Evolutionary conservation across 2,113 vertebrate genomes (phyloP).

Genomic region (Tenebrosternarchus preto): DNA sequence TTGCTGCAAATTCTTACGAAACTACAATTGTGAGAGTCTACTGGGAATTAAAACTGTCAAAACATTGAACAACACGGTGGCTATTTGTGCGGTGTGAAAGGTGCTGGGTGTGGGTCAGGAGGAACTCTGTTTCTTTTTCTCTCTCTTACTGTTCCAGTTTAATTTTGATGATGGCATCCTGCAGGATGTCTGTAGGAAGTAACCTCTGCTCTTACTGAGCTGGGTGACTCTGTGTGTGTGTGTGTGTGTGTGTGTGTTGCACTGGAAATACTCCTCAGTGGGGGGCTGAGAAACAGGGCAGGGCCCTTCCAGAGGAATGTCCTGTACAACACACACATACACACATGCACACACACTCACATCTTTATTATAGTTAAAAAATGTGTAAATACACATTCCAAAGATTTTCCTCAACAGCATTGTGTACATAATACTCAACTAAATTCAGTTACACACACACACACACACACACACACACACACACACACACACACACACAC

Average conservation of each 20-base stretch:
- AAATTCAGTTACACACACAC: not conserved
- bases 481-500: slow-evolving; percentile 15
- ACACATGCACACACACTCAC: slow-evolving; percentile 31
- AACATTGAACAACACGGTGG: not conserved
- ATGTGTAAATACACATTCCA: slow-evolving; percentile 42
- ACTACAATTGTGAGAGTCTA: not conserved
- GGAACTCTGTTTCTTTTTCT: slow-evolving; percentile 12
- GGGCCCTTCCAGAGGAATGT: slow-evolving; percentile 50
- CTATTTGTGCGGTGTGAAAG: not conserved
- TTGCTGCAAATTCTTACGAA: not conserved
- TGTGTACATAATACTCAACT: slow-evolving; percentile 5
- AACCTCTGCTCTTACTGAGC: slow-evolving; percentile 52
- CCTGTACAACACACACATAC: slow-evolving; percentile 41
- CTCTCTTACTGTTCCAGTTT: slow-evolving; percentile 16
- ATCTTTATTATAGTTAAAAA: slow-evolving; percentile 21
- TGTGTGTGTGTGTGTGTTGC: slow-evolving; percentile 9
- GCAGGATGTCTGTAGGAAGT: slow-evolving; percentile 63
- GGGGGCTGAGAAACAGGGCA: slow-evolving; percentile 55
- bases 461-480: slow-evolving; percentile 16
- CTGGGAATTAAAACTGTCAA: not conserved
- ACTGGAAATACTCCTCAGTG: slow-evolving; percentile 46
- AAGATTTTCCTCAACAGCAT: not conserved
- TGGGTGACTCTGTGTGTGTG: slow-evolving; percentile 1
- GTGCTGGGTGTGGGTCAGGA: not conserved
- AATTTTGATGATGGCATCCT: slow-evolving; percentile 50